Conservation (phyloP, 2,888 invertebrate genomes). For the Mythimna loreyi region DNA sequence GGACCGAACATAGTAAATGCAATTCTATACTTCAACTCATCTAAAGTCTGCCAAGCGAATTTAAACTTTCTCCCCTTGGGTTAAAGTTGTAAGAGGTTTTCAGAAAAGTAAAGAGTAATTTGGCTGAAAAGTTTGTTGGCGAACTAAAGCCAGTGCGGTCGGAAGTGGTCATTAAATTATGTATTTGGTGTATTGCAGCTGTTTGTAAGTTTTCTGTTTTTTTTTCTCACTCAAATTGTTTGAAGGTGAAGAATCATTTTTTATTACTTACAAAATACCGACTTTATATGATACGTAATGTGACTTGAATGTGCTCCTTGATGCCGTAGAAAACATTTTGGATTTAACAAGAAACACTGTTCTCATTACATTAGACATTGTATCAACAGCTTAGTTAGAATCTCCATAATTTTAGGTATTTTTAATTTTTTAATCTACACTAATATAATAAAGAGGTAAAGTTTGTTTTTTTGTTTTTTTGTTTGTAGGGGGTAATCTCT, state of each 20-base stretch:
- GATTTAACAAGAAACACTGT: not conserved
- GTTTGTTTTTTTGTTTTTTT: no score
- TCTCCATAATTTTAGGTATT: no score
- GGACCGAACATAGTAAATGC: slow-evolving; percentile 59
- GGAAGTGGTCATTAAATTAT: slow-evolving; percentile 76
- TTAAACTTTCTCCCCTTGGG: not conserved
- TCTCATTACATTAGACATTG: not conserved
- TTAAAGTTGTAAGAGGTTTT: slow-evolving; percentile 31
- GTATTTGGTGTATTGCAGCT: slow-evolving; percentile 74
- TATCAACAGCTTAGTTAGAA: not conserved
- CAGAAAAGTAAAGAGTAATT: slow-evolving; percentile 33
- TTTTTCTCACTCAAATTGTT: slow-evolving; percentile 39
- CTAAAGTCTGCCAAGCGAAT: slow-evolving; percentile 9
- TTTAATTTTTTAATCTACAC: no score
- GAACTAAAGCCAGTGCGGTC: slow-evolving; percentile 64
- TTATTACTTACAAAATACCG: slow-evolving; percentile 34
- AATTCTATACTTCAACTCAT: slow-evolving; percentile 27
- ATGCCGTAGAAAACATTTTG: not conserved
- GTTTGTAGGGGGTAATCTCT: no score
- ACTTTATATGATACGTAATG: slow-evolving; percentile 7
- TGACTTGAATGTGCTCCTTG: slow-evolving; percentile 14
- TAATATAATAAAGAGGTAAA: no score
- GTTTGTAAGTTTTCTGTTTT: slow-evolving; percentile 59
- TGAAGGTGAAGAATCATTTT: slow-evolving; percentile 39
- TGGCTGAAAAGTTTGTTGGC: slow-evolving; percentile 65